These are phyloP conservation scores for Eumerus sabulonum DNA, from an alignment of 2,888 invertebrate species.

Conservation along the genomic window DNA sequence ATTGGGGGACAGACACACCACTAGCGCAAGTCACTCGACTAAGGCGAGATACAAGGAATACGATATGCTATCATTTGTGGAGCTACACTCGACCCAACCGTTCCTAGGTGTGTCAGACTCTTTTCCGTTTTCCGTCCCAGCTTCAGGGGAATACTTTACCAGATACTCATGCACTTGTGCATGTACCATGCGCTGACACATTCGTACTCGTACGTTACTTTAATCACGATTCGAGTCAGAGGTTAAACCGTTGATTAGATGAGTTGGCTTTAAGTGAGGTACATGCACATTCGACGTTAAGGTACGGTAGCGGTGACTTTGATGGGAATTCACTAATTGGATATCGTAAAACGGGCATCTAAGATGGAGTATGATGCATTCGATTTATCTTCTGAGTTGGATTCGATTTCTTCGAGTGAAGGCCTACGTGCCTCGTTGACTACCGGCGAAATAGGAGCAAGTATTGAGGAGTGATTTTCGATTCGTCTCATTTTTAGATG, in stretches of 20 bases:
- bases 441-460: too few relatives aligned
- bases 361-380: too few relatives aligned
- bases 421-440: too few relatives aligned
- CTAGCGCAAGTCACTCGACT: constrained; percentile 26
- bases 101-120: constrained; percentile 31
- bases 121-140: constrained; percentile 21
- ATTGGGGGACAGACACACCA: constrained; percentile 38
- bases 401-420: too few relatives aligned
- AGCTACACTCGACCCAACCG: neutral
- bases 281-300: constrained; percentile 1
- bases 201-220: too few relatives aligned
- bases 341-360: neutral
- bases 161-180: too few relatives aligned
- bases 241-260: constrained; percentile 10
- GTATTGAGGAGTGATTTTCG: too few relatives aligned
- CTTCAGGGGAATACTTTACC: constrained; percentile 30
- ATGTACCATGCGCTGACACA: too few relatives aligned
- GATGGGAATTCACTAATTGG: constrained; percentile 31
- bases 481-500: too few relatives aligned
- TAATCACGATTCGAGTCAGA: neutral
- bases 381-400: too few relatives aligned
- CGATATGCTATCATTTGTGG: neutral
- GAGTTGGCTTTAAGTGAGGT: constrained; percentile 24
- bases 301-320: constrained; percentile 25
- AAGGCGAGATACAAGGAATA: constrained; percentile 5